Percentiles rank a stretch among this genome's conserved stretches.
Evolutionary conservation across 1,140 invertebrate genomes (phyloP).

Genomic region (Venturia canescens): DNA sequence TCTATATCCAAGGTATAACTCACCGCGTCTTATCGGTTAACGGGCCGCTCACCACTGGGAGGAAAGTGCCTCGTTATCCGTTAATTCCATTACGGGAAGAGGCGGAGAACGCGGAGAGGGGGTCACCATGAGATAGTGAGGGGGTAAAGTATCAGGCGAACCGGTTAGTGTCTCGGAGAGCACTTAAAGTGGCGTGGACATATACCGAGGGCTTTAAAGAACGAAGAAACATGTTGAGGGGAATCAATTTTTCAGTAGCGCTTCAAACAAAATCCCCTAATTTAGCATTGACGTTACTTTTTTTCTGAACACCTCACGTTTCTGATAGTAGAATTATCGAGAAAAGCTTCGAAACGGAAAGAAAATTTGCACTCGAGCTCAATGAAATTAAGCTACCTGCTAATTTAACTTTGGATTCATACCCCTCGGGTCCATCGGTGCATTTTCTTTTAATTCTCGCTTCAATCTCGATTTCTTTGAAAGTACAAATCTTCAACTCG

Average conservation of each 20-base stretch:
- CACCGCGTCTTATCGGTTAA: slow-evolving; percentile 62
- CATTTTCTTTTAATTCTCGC: neutral
- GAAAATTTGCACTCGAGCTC: neutral
- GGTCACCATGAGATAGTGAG: neutral
- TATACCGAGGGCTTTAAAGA: neutral
- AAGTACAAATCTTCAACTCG: neutral
- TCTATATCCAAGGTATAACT: slow-evolving; percentile 38
- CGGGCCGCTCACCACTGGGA: slow-evolving; percentile 53
- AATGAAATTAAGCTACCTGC: neutral
- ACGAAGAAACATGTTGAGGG: neutral
- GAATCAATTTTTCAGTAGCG: slow-evolving; percentile 23
- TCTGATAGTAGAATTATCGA: neutral
- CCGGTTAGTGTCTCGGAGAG: slow-evolving; percentile 52
- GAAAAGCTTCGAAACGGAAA: neutral
- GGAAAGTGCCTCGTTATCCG: slow-evolving; percentile 64
- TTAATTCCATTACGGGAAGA: slow-evolving; percentile 64
- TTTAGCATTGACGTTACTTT: slow-evolving; percentile 8
- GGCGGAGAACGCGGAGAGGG: neutral
- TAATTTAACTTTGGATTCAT: slow-evolving; percentile 25
- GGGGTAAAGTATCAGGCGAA: slow-evolving; percentile 49
- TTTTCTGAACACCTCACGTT: neutral
- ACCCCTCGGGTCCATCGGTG: neutral
- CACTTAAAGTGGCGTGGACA: slow-evolving; percentile 20
- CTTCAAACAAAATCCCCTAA: neutral
- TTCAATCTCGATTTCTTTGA: slow-evolving; percentile 19